These are phyloP conservation scores for Lysandra coridon DNA, from an alignment of 2,888 invertebrate species.

Conservation along the genomic window DNA sequence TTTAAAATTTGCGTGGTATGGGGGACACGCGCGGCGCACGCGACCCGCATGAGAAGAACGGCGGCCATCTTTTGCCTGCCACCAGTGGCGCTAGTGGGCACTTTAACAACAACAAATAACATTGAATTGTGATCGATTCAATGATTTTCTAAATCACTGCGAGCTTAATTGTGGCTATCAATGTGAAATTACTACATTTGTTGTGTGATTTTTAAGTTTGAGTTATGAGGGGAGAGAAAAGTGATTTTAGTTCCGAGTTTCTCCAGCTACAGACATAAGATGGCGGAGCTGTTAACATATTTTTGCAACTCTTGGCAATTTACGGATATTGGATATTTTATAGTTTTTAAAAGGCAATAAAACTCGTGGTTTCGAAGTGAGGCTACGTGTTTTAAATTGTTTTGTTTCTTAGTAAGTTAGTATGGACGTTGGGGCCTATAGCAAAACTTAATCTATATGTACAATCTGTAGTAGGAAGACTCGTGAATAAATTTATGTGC, in stretches of 20 bases:
- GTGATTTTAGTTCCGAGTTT: neutral
- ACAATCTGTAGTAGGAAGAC: constrained; percentile 16
- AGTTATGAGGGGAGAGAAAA: neutral
- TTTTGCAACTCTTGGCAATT: constrained; percentile 55
- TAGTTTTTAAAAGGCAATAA: constrained; percentile 43
- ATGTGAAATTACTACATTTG: neutral
- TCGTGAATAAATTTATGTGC: constrained; percentile 14
- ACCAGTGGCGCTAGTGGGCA: neutral
- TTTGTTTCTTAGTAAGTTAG: constrained; percentile 20
- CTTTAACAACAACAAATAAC: neutral
- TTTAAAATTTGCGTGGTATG: constrained; percentile 69
- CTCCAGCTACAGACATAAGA: neutral
- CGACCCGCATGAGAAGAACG: constrained; percentile 67
- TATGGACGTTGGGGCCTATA: neutral
- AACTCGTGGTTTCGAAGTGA: constrained; percentile 41
- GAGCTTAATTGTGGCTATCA: neutral
- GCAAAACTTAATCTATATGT: constrained; percentile 22
- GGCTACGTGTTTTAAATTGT: constrained; percentile 35
- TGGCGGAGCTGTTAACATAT: neutral
- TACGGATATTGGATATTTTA: constrained; percentile 49
- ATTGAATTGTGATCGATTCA: neutral
- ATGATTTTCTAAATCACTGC: neutral
- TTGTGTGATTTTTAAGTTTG: neutral
- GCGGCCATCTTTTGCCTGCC: constrained; percentile 40
- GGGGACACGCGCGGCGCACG: constrained; percentile 73